phyloP scores from a whole-genome alignment of 2,888 invertebrate species.

The Tuberolachnus salignus region DNA sequence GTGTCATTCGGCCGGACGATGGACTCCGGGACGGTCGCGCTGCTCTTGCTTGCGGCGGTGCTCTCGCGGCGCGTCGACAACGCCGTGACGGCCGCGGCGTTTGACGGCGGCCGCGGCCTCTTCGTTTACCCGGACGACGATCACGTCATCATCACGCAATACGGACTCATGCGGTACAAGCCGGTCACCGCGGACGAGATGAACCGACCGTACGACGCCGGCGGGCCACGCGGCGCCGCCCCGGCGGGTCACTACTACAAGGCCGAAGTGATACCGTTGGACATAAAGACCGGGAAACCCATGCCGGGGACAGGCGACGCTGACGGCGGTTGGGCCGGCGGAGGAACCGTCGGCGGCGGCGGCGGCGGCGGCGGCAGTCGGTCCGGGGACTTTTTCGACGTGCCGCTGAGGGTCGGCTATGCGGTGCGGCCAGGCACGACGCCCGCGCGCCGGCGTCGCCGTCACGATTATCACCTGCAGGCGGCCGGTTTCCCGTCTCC shows the following conservation, averaged over 20 bases:
- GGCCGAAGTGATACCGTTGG: slow-evolving; percentile 53
- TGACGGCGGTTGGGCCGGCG: background rate
- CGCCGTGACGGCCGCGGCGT: too few relatives aligned
- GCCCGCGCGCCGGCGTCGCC: background rate
- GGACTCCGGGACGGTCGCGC: slow-evolving; percentile 23
- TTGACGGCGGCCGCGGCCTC: background rate
- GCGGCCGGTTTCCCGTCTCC: background rate
- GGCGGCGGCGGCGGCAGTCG: background rate
- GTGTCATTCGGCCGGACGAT: slow-evolving; percentile 7
- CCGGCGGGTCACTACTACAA: slow-evolving; percentile 13
- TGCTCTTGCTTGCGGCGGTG: background rate
- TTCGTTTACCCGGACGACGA: slow-evolving; percentile 38
- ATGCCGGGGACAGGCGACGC: background rate
- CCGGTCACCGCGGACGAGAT: slow-evolving; percentile 30
- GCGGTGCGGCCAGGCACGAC: slow-evolving; percentile 16
- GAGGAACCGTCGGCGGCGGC: background rate
- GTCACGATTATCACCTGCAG: slow-evolving; percentile 4
- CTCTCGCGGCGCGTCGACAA: background rate
- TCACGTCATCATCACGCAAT: slow-evolving; percentile 51
- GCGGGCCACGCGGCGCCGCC: background rate
- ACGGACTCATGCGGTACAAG: slow-evolving; percentile 30
- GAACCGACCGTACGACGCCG: slow-evolving; percentile 17
- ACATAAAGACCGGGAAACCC: slow-evolving; percentile 44
- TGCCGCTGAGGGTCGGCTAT: slow-evolving; percentile 34
- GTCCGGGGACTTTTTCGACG: slow-evolving; percentile 20